Conservation (phyloP, 2,113 vertebrate genomes). For the Oreochromis spilurus region DNA sequence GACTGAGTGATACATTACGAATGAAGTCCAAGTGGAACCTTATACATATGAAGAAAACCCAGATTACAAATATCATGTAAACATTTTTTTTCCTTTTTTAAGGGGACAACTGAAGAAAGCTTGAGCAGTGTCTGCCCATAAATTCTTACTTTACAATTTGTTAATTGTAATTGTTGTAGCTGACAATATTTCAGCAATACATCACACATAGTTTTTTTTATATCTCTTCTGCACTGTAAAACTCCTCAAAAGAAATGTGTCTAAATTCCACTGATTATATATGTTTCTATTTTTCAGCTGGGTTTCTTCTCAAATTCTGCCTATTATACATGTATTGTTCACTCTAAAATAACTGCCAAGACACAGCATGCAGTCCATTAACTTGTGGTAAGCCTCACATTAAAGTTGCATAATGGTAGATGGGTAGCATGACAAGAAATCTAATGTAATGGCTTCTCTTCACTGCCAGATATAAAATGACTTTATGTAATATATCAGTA, state of each 20-base stretch:
- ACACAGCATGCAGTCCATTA: constrained; percentile 66
- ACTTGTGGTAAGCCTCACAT: constrained; percentile 58
- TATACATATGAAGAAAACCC: background rate
- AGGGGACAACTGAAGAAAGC: background rate
- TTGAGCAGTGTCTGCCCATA: background rate
- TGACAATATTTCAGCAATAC: background rate
- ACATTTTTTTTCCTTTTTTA: background rate
- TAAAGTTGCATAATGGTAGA: constrained; percentile 69
- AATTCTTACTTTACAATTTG: background rate
- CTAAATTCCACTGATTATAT: constrained; percentile 16
- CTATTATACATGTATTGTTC: constrained; percentile 46
- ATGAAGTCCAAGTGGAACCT: background rate
- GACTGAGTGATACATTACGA: background rate
- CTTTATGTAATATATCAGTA: constrained; percentile 53
- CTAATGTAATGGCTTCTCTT: constrained; percentile 60
- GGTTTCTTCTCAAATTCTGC: constrained; percentile 38
- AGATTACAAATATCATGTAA: background rate
- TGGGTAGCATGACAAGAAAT: constrained; percentile 51
- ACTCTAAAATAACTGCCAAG: constrained; percentile 66
- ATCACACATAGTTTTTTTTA: background rate
- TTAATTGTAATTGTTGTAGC: background rate
- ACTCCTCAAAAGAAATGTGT: background rate
- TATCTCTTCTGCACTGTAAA: background rate
- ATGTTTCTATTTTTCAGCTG: constrained; percentile 19
- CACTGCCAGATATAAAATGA: constrained; percentile 59